A percentile compares a stretch with the other conserved stretches of the same genome.
phyloP scores from a whole-genome alignment of 2,797 vertebrate genomes.

The Podarcis lilfordi region DNA sequence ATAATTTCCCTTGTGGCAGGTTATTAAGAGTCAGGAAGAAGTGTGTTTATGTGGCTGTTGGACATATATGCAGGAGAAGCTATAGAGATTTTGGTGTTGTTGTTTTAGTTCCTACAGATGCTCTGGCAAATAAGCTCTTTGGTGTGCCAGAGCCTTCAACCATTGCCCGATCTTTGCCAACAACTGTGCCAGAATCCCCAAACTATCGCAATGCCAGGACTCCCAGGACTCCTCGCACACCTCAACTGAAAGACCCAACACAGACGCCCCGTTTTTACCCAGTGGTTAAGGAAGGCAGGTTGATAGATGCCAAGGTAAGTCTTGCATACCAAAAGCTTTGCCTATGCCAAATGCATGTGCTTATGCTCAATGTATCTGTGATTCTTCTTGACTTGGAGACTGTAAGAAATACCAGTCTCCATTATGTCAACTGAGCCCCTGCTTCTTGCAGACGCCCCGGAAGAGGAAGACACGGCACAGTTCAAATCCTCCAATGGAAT shows the following conservation, averaged over 20 bases:
- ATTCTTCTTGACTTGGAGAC: not conserved
- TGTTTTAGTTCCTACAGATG: constrained; percentile 91
- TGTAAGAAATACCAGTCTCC: not conserved
- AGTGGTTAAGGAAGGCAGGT: constrained; percentile 95
- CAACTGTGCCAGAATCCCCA: constrained; percentile 96
- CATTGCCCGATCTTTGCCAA: constrained; percentile 93
- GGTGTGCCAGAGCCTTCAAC: constrained; percentile 93
- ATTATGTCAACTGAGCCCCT: accelerated
- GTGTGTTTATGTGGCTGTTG: not conserved
- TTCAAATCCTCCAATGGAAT: constrained; percentile 97
- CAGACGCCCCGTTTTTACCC: constrained; percentile 98
- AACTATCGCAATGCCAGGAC: constrained; percentile 93
- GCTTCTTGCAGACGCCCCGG: constrained; percentile 87
- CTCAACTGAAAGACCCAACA: constrained; percentile 91
- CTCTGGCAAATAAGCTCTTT: constrained; percentile 96
- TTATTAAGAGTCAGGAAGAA: not conserved
- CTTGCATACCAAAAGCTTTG: not conserved
- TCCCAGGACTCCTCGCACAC: constrained; percentile 94
- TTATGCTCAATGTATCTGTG: not conserved
- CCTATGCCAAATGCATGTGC: accelerated
- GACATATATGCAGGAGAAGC: not conserved
- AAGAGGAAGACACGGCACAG: constrained; percentile 99
- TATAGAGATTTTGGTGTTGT: not conserved
- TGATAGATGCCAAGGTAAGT: constrained; percentile 93
- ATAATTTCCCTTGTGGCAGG: not conserved